Evolutionary conservation across 2,888 invertebrate genomes (phyloP).

Genomic region (Acleris emargana): DNA sequence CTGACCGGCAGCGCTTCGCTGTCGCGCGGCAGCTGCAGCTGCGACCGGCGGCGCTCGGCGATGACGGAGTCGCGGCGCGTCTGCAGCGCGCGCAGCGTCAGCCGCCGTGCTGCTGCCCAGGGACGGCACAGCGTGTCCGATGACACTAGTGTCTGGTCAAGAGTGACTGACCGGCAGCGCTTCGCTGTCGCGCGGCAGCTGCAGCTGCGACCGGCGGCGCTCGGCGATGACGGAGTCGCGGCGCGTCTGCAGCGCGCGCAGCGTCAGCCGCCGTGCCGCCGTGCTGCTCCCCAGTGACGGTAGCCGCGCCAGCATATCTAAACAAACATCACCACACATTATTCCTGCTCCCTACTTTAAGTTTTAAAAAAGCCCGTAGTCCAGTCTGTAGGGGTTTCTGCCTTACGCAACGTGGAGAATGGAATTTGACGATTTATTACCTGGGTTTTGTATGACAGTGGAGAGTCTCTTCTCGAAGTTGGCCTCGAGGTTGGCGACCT

Average conservation of each 20-base stretch:
- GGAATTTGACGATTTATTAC: constrained; percentile 47
- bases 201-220: constrained; percentile 86
- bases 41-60: constrained; percentile 87
- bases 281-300: constrained; percentile 69
- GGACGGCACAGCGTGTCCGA: constrained; percentile 49
- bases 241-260: constrained; percentile 91
- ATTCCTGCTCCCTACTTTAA: no score
- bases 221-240: constrained; percentile 90
- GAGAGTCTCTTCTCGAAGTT: constrained; percentile 94
- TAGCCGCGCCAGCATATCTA: constrained; percentile 59
- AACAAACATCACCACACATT: background rate
- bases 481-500: constrained; percentile 95
- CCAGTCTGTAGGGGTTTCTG: no score
- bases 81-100: constrained; percentile 92
- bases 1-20: constrained; percentile 13
- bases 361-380: no score
- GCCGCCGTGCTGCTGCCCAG: constrained; percentile 83
- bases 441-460: constrained; percentile 88
- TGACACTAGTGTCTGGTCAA: no score
- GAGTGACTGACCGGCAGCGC: constrained; percentile 9
- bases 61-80: constrained; percentile 92
- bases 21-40: constrained; percentile 44
- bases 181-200: constrained; percentile 32
- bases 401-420: no score
- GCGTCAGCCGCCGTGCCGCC: constrained; percentile 88